phyloP scores from a whole-genome alignment of 2,113 vertebrate species.

The Ginglymostoma cirratum region DNA sequence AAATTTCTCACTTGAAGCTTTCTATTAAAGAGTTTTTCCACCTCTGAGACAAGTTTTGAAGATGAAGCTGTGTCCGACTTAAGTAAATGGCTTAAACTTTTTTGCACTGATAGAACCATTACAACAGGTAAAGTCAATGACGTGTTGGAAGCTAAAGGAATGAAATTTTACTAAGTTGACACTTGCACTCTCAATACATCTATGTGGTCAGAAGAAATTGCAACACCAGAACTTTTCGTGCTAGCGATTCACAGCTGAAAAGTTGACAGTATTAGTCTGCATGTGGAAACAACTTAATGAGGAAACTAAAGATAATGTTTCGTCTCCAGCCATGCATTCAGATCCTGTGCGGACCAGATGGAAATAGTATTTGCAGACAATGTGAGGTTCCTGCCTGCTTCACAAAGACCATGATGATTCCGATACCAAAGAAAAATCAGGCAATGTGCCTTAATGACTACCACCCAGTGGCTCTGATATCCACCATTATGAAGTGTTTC shows the following conservation, averaged over 20 bases:
- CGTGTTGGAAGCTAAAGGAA: background rate
- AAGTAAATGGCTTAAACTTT: background rate
- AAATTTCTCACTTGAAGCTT: background rate
- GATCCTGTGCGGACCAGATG: too few species aligned
- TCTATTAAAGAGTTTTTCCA: background rate
- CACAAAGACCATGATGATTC: too few species aligned
- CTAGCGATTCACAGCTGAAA: background rate
- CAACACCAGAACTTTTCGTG: background rate
- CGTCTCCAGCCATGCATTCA: too few species aligned
- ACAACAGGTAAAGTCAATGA: background rate
- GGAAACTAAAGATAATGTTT: too few species aligned
- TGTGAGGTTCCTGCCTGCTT: too few species aligned
- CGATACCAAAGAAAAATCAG: too few species aligned
- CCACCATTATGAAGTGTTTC: too few species aligned
- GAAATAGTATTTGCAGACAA: too few species aligned
- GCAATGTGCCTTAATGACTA: too few species aligned
- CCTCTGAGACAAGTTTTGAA: background rate
- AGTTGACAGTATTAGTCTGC: background rate
- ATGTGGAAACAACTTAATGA: background rate
- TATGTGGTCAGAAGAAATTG: too few species aligned
- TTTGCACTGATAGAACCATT: background rate
- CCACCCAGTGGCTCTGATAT: too few species aligned
- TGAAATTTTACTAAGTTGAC: background rate
- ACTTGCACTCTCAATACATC: background rate
- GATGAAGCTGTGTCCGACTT: background rate